Conservation (phyloP, 2,888 invertebrate genomes). For the Pollenia griseotomentosa region DNA sequence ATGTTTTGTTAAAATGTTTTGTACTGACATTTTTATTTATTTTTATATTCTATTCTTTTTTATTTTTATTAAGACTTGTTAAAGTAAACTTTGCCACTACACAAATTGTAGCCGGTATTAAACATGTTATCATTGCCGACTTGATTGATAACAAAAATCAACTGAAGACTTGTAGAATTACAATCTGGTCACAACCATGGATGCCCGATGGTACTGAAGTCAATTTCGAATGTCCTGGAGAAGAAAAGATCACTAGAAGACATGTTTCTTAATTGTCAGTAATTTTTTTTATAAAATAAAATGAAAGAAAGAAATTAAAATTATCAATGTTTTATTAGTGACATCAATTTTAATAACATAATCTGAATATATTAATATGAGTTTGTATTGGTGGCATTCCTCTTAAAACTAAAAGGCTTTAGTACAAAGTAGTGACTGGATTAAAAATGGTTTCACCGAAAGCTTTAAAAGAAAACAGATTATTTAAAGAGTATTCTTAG, state of each 20-base stretch:
- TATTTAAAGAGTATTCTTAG: too few relatives aligned
- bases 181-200: constrained; percentile 77
- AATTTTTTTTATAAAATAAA: not conserved
- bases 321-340: too few relatives aligned
- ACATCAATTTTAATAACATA: too few relatives aligned
- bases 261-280: constrained; percentile 11
- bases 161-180: constrained; percentile 65
- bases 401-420: too few relatives aligned
- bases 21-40: too few relatives aligned
- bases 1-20: too few relatives aligned
- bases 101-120: constrained; percentile 74
- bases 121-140: constrained; percentile 70
- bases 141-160: constrained; percentile 63
- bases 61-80: constrained; percentile 68
- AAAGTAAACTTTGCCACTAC: constrained; percentile 74
- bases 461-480: too few relatives aligned
- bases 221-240: constrained; percentile 74
- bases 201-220: constrained; percentile 74
- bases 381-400: too few relatives aligned
- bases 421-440: too few relatives aligned
- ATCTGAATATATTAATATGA: too few relatives aligned
- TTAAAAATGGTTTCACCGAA: too few relatives aligned
- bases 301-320: too few relatives aligned
- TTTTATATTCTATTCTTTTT: not conserved
- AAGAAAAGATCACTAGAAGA: constrained; percentile 41